Evolutionary conservation across 1,140 invertebrate genomes (phyloP).

Genomic region (Drosophila melanica): DNA sequence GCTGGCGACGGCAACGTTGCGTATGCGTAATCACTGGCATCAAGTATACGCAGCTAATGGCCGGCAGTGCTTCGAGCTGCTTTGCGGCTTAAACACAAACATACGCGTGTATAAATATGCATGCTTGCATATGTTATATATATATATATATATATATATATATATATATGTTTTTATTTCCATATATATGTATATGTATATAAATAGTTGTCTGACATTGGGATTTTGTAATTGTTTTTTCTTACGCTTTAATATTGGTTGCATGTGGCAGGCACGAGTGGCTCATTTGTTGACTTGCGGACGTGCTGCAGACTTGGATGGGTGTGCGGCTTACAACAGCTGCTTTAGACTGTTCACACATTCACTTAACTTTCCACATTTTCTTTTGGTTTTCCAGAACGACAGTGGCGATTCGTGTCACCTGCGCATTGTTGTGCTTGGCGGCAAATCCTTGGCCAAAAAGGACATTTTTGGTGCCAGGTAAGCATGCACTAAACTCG

Average conservation of each 20-base stretch:
- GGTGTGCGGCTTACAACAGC: neutral
- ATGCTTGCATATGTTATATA: neutral
- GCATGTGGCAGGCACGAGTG: slow-evolving; percentile 49
- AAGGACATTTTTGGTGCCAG: slow-evolving; percentile 99
- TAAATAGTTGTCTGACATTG: slow-evolving; percentile 2
- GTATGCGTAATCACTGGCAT: slow-evolving; percentile 70
- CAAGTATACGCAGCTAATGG: slow-evolving; percentile 60
- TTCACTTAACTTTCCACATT: slow-evolving; percentile 16
- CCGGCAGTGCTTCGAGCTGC: slow-evolving; percentile 5
- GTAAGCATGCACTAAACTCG: slow-evolving; percentile 85
- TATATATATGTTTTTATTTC: neutral
- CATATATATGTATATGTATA: neutral
- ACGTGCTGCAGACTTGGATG: neutral
- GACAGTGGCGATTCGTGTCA: slow-evolving; percentile 90
- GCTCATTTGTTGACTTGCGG: slow-evolving; percentile 32
- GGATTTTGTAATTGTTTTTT: slow-evolving; percentile 25
- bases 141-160: no score
- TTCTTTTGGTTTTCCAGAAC: slow-evolving; percentile 85
- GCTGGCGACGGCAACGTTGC: slow-evolving; percentile 28
- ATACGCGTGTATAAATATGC: slow-evolving; percentile 1
- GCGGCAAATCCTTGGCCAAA: slow-evolving; percentile 95
- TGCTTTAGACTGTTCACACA: neutral
- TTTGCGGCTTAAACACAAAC: slow-evolving; percentile 52
- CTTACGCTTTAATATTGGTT: slow-evolving; percentile 17
- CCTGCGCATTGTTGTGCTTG: slow-evolving; percentile 92